Evolutionary conservation across 2,113 vertebrate genomes (phyloP), one percentile per base, ranked within the genome.

Genomic region (Siniperca knerii): DNA sequence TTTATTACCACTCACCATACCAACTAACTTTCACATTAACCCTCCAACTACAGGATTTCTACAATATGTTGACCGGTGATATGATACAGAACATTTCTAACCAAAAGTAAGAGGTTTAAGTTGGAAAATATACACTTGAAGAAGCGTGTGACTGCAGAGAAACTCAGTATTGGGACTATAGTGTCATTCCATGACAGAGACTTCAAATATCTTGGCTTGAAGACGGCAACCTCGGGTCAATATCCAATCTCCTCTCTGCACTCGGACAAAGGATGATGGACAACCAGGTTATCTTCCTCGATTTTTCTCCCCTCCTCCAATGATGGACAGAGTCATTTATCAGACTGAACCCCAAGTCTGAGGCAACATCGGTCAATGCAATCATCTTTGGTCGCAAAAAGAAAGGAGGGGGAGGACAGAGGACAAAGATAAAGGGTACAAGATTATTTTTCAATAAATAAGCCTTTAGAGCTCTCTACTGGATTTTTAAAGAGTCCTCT

Each of bases 391-490:
- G 74, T 88, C 78, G 25, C 71, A 68, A 82, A 67, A 87, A 61
- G 67, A 86, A 48, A 66, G 81, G 64, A 82, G 75, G 70, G 70
- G 79, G 67, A 75, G 83, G 77, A 75, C 60, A 87, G 81, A 89
- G 75, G 80, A 86, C 86, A 87, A 86, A 89, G 84, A 88, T 71
- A 88, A 87, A 89, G 81, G 82, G 73, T 83, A 85, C 79, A 76
- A 80, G 90, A 93, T 90, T 91, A 93, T 94, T 95, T 95, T 94
- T 94, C 89, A 93, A 87, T 91, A 90, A 93, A 88, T 81, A 81
- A 79, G 84, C 81, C 74, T 91, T 91, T 68, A 69, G 85, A 92
- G 78, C 74, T 84, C 73, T 86, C 62, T 10, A 37, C 25, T 85
- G 82, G 85, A 83, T 88, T 92, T 92, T 93, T 93, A 79, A 82